These are phyloP conservation scores for Callyntrura sp. DNA, from an alignment of 2,888 invertebrate species.

Conservation along the genomic window DNA sequence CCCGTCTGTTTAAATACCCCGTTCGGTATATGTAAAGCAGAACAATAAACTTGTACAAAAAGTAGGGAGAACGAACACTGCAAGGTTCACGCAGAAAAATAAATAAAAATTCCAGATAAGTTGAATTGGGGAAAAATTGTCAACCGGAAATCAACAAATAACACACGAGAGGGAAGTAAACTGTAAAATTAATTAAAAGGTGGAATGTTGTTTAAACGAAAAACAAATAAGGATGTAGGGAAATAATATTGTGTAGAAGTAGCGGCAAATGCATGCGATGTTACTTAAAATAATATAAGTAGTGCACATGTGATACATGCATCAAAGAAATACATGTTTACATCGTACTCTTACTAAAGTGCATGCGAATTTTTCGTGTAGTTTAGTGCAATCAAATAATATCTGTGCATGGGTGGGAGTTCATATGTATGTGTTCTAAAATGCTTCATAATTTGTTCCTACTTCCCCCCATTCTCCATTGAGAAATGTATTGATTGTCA, in stretches of 20 bases:
- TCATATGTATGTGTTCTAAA: conserved; percentile 26
- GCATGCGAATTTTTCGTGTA: neutral
- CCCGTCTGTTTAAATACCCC: conserved; percentile 43
- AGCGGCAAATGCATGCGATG: no score
- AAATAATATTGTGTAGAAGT: neutral
- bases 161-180: conserved; percentile 32
- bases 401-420: neutral
- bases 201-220: neutral
- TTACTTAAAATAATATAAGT: no score
- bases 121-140: no score
- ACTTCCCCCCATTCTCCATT: conserved; percentile 5
- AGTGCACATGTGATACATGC: no score
- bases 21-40: neutral
- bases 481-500: conserved; percentile 57
- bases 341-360: no score
- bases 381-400: neutral
- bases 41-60: no score
- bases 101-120: no score
- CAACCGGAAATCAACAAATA: neutral
- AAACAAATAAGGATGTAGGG: neutral
- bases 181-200: conserved; percentile 20
- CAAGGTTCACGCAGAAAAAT: neutral
- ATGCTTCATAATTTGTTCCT: conserved; percentile 5
- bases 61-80: no score
- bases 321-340: no score